Evolutionary conservation across 2,113 vertebrate species (phyloP).

Genomic region (Apteryx owenii): DNA sequence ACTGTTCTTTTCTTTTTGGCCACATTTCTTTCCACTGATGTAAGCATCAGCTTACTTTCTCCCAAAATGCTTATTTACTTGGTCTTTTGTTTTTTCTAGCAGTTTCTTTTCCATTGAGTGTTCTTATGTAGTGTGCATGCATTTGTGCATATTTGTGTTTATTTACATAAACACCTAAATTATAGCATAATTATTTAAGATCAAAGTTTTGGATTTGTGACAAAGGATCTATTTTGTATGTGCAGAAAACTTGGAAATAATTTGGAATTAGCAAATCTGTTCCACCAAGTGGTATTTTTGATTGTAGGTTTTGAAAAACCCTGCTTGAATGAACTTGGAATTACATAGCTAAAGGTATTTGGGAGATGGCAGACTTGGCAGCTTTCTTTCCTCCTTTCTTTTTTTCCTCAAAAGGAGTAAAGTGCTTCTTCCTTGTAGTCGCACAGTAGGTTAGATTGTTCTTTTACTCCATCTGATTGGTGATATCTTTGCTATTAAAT

Average conservation of each 20-base stretch:
- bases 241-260: not conserved
- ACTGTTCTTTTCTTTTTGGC: not conserved
- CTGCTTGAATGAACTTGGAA: not conserved
- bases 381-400: not conserved
- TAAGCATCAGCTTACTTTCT: not conserved
- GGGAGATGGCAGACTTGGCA: not conserved
- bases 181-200: not conserved
- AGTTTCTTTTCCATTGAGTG: not conserved
- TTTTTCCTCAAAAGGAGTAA: constrained; percentile 28
- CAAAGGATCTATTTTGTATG: fast-evolving
- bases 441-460: constrained; percentile 23
- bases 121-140: not conserved
- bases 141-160: not conserved
- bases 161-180: not conserved
- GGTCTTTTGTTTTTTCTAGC: not conserved
- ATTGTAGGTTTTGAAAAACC: not conserved
- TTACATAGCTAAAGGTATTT: not conserved
- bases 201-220: not conserved
- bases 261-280: not conserved
- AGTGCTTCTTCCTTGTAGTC: not conserved
- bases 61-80: not conserved
- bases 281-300: not conserved
- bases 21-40: not conserved
- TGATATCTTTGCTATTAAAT: not conserved
- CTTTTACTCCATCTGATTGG: not conserved